These are phyloP conservation scores for Dascyllus trimaculatus DNA, from an alignment of 2,113 vertebrate genomes.

Conservation along the genomic window DNA sequence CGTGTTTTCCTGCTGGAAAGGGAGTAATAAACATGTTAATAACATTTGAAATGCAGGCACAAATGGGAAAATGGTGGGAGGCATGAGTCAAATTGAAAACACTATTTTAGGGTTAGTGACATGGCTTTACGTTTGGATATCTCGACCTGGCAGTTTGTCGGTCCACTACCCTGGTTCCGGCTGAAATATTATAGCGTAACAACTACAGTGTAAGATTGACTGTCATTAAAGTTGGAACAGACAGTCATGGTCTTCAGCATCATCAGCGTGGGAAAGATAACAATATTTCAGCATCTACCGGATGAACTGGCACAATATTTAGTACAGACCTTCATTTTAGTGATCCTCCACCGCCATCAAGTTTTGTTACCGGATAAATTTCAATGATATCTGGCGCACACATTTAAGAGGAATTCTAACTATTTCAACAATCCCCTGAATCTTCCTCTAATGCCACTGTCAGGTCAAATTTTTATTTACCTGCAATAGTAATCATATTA, in stretches of 20 bases:
- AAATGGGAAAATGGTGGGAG: constrained; percentile 3
- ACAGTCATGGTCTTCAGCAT: background rate
- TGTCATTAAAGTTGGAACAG: background rate
- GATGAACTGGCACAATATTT: background rate
- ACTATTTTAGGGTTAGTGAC: too few relatives aligned
- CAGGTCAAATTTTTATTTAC: background rate
- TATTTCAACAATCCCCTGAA: background rate
- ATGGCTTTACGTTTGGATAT: background rate
- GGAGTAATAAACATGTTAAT: constrained; percentile 37
- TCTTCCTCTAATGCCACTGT: too few relatives aligned
- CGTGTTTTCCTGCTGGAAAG: constrained; percentile 19
- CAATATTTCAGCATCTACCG: background rate
- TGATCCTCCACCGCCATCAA: background rate
- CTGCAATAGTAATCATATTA: background rate
- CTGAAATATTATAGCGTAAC: background rate
- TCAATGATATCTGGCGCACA: background rate
- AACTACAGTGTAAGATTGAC: background rate
- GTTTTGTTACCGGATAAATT: background rate
- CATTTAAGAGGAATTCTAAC: background rate
- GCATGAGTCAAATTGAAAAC: background rate
- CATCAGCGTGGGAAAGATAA: background rate
- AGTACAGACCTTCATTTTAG: background rate
- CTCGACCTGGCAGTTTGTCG: background rate
- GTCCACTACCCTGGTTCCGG: background rate
- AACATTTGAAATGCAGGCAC: constrained; percentile 20